Base-by-base conservation (phyloP, 2,888 invertebrate genomes). In the Strigamia maritima region DNA sequence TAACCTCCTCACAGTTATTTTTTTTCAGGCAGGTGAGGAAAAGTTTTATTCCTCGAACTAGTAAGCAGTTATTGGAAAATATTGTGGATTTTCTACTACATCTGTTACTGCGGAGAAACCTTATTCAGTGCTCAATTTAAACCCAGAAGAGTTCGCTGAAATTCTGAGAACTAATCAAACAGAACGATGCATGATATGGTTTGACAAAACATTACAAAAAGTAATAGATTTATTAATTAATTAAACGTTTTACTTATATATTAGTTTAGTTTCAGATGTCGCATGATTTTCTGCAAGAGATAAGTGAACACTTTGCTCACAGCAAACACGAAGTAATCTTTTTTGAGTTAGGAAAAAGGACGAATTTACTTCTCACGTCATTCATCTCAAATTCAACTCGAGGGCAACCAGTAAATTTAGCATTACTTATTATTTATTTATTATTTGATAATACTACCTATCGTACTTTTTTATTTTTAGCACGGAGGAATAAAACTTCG, bases 391-490 rank as follows among this genome's bases (percentile, higher is more conserved):
- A 81, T 75, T 81, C 83, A 35, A 81, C 82, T 44, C 79, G 84
- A 77, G 83, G 84, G 40, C 83, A 83, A 82, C 83, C 83, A 31
- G 84, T 84, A 82, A 78, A 26, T n/a, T n/a, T n/a, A n/a, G n/a
- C n/a, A n/a, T n/a, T n/a, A n/a, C n/a, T n/a, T n/a, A n/a, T n/a
- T n/a, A n/a, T n/a, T n/a, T n/a, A n/a, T n/a, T n/a, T n/a, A n/a
- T n/a, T n/a, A n/a, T n/a, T n/a, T n/a, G n/a, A n/a, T n/a, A n/a
- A n/a, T n/a, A n/a, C n/a, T n/a, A n/a, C n/a, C n/a, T n/a, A n/a
- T n/a, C n/a, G n/a, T n/a, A n/a, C n/a, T n/a, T n/a, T n/a, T 79
- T 79, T 26, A 22, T 80, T 12, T 80, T 80, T 78, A 84, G 84
- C 81, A 81, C 80, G 84, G 84, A 26, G 84, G 83, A 14, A 83